Conservation (phyloP, 2,888 invertebrate species). For the Hemithea aestivaria region DNA sequence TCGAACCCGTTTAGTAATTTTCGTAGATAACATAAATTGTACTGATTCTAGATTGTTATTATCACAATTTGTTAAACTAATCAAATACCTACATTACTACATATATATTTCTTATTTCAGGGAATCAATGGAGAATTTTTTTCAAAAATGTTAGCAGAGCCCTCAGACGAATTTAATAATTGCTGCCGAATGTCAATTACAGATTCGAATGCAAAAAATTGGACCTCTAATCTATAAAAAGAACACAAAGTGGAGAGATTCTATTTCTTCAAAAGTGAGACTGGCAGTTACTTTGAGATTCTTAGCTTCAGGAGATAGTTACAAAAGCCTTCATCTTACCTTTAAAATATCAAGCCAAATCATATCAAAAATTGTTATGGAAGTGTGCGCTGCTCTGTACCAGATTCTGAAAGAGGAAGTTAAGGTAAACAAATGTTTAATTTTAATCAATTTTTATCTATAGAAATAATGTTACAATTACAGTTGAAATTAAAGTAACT, state of each 20-base stretch:
- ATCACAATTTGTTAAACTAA: too few species aligned
- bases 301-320: too few species aligned
- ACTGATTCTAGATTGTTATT: conserved; percentile 1
- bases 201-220: conserved; percentile 16
- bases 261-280: conserved; percentile 11
- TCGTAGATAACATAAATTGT: conserved; percentile 3
- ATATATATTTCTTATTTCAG: too few species aligned
- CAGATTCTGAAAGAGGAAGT: conserved; percentile 10
- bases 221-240: conserved; percentile 12
- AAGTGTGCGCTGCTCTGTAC: conserved; percentile 11
- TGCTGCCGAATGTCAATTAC: conserved; percentile 14
- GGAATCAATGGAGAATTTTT: conserved; percentile 8
- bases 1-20: conserved; percentile 4
- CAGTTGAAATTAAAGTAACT: too few species aligned
- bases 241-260: conserved; percentile 8
- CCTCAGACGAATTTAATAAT: conserved; percentile 18
- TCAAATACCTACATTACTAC: too few species aligned
- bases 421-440: too few species aligned
- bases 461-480: too few species aligned
- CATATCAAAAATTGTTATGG: conserved; percentile 13
- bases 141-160: conserved; percentile 5
- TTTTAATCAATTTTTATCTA: too few species aligned
- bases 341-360: conserved; percentile 12
- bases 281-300: conserved; percentile 12
- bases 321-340: conserved; percentile 8